Evolutionary conservation across 2,113 vertebrate genomes (phyloP).

Genomic region (Semnornis frantzii): DNA sequence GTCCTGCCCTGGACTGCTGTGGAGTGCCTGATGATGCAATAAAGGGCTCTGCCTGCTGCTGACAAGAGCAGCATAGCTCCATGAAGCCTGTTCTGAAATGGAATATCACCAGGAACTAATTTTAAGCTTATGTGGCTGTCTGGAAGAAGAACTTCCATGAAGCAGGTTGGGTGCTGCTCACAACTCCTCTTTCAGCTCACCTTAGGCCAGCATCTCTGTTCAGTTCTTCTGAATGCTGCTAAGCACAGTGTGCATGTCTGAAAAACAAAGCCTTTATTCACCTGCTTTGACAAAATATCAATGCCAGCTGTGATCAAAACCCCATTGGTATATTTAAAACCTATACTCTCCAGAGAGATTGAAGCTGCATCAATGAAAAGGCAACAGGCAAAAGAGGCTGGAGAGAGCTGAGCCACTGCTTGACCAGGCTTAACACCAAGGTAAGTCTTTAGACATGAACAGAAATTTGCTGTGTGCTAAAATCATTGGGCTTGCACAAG

Average conservation of each 20-base stretch:
- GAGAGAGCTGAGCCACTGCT: background rate
- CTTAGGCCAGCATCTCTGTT: background rate
- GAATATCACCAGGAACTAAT: background rate
- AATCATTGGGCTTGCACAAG: background rate
- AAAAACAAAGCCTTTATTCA: background rate
- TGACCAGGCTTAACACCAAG: background rate
- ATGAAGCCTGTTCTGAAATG: background rate
- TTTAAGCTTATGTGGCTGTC: background rate
- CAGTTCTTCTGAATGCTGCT: background rate
- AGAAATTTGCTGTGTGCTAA: background rate
- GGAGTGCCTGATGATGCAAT: background rate
- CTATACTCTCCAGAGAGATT: background rate
- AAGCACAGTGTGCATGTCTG: accelerated
- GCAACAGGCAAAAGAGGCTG: background rate
- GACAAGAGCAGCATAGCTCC: background rate
- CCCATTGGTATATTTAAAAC: background rate
- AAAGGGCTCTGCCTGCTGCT: background rate
- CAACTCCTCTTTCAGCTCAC: background rate
- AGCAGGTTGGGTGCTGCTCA: background rate
- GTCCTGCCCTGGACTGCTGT: background rate
- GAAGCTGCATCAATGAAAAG: background rate
- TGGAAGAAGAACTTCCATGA: background rate
- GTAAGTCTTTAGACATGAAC: background rate
- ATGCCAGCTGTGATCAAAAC: background rate
- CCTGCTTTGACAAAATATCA: background rate